Conservation (phyloP, 2,113 vertebrate species). For the Gavia stellata region DNA sequence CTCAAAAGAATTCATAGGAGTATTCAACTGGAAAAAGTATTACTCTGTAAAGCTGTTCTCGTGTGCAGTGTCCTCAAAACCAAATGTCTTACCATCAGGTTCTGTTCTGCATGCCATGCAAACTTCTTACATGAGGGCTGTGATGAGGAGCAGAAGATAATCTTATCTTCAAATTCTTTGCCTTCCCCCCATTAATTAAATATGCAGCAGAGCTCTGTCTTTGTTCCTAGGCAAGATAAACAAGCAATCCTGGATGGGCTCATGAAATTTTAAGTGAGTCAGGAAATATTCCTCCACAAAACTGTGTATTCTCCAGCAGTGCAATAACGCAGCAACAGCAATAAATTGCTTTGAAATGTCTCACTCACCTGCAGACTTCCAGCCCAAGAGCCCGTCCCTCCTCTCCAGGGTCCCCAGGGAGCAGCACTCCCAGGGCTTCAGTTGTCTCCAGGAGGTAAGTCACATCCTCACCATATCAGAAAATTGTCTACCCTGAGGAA, state of each 20-base stretch:
- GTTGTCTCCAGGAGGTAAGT: neutral
- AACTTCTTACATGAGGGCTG: neutral
- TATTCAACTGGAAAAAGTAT: neutral
- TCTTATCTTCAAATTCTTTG: constrained; percentile 14
- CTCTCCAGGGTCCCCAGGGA: neutral
- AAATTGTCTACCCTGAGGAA: neutral
- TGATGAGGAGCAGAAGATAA: neutral
- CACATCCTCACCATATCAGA: neutral
- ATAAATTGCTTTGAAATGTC: neutral
- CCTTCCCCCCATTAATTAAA: neutral
- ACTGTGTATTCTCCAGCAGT: neutral
- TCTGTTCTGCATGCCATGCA: neutral
- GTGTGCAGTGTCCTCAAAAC: neutral
- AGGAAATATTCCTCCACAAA: neutral
- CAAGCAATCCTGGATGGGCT: neutral
- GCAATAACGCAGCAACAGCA: neutral
- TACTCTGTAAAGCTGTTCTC: neutral
- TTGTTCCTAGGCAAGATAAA: neutral
- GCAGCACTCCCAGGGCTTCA: neutral
- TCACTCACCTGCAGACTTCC: neutral
- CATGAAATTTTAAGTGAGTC: constrained; percentile 7
- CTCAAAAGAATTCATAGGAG: neutral
- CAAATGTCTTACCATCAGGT: neutral
- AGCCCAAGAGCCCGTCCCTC: neutral
- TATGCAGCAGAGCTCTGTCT: neutral